phyloP scores from a whole-genome alignment of 2,888 invertebrate genomes.

The Meghimatium bilineatum region DNA sequence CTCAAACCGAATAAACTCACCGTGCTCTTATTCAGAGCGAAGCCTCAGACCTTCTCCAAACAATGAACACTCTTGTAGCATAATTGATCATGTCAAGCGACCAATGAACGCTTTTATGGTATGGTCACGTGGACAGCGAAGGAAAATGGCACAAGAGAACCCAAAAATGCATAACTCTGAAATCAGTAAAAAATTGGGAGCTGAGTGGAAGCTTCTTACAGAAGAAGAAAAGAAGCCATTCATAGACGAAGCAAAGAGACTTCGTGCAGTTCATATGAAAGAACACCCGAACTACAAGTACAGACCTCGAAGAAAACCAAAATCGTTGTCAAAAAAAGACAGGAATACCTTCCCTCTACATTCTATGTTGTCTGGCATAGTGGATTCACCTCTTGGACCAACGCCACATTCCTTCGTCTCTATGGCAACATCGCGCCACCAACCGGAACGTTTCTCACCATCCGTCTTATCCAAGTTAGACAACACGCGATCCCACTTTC shows the following conservation, averaged over 20 bases:
- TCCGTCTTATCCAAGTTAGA: slow-evolving; percentile 56
- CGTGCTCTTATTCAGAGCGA: slow-evolving; percentile 39
- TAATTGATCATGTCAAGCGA: slow-evolving; percentile 89
- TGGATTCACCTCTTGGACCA: slow-evolving; percentile 44
- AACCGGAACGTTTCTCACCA: slow-evolving; percentile 46
- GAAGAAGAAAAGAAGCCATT: slow-evolving; percentile 98
- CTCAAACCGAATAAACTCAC: slow-evolving; percentile 33
- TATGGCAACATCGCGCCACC: slow-evolving; percentile 51
- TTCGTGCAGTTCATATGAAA: slow-evolving; percentile 99
- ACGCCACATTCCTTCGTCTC: slow-evolving; percentile 51
- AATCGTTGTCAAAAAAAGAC: slow-evolving; percentile 90
- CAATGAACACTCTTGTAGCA: slow-evolving; percentile 58
- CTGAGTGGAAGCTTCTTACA: slow-evolving; percentile 97
- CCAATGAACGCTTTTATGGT: slow-evolving; percentile 99
- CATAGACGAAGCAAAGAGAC: slow-evolving; percentile 98
- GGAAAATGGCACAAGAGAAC: slow-evolving; percentile 84
- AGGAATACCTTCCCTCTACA: slow-evolving; percentile 89
- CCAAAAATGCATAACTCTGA: slow-evolving; percentile 74
- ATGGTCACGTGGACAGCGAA: slow-evolving; percentile 97
- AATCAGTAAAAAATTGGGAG: slow-evolving; percentile 96
- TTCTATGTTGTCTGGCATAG: slow-evolving; percentile 68
- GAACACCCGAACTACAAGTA: slow-evolving; percentile 99
- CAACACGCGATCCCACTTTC: slow-evolving; percentile 66
- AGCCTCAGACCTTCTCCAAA: slow-evolving; percentile 33
- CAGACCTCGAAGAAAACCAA: slow-evolving; percentile 95